A percentile compares a stretch with the other conserved stretches of the same genome.
Evolutionary conservation across 2,797 vertebrate species (phyloP).

Genomic region (Lepus townsendii): DNA sequence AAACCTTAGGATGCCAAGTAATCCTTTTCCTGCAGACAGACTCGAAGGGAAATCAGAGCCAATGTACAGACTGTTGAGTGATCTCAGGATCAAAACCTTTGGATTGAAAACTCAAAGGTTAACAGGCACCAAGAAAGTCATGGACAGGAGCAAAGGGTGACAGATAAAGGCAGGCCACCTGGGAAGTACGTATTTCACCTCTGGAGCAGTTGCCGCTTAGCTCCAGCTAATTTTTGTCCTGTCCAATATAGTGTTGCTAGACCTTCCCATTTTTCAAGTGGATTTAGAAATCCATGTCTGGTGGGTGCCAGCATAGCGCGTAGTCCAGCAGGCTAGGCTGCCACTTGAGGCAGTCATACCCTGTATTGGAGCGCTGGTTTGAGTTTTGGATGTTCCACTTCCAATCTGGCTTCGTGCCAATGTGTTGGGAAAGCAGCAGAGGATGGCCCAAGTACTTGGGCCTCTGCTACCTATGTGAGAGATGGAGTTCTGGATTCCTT

Average conservation of each 20-base stretch:
- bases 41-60: background rate
- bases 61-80: constrained; percentile 2
- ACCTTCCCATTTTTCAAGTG: background rate
- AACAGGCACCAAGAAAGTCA: background rate
- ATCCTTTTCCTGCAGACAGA: constrained; percentile 16
- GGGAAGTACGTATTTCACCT: background rate
- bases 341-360: too few relatives aligned
- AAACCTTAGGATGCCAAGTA: background rate
- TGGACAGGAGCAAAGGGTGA: background rate
- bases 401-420: too few relatives aligned
- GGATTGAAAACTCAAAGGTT: background rate
- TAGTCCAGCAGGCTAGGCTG: too few relatives aligned
- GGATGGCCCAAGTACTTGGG: too few relatives aligned
- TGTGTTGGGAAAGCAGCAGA: too few relatives aligned
- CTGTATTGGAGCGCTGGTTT: too few relatives aligned
- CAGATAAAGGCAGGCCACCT: background rate
- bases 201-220: background rate
- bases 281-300: background rate
- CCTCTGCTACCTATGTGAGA: too few relatives aligned
- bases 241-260: background rate
- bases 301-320: too few relatives aligned
- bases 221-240: background rate
- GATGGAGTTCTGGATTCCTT: too few relatives aligned
- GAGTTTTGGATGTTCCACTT: too few relatives aligned
- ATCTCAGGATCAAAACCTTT: constrained; percentile 43